Conservation (phyloP, 2,888 invertebrate genomes). For the Agrochola lota region DNA sequence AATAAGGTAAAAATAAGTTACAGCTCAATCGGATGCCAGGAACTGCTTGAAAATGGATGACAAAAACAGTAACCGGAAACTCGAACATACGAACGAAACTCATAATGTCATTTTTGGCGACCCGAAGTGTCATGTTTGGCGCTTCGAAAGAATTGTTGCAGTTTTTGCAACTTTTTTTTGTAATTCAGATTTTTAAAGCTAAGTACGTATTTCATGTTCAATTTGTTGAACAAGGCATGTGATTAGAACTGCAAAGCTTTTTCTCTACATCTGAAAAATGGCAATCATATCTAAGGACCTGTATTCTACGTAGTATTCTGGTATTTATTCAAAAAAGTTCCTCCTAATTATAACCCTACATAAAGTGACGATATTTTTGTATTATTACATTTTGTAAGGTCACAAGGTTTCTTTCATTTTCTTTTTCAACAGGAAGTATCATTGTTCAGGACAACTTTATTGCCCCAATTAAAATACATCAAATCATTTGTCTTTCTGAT, state of each 20-base stretch:
- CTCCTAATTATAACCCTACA: neutral
- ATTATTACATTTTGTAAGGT: constrained; percentile 1
- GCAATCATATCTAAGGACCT: neutral
- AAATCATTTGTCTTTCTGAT: neutral
- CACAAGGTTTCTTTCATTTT: neutral
- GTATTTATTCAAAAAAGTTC: constrained; percentile 13
- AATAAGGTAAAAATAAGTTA: too few species aligned
- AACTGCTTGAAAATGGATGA: too few species aligned
- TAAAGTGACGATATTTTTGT: neutral
- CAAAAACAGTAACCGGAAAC: too few species aligned
- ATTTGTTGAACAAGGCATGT: neutral
- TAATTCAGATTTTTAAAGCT: too few species aligned
- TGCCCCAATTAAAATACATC: neutral
- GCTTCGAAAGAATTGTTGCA: too few species aligned
- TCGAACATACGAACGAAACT: too few species aligned
- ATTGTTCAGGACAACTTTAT: neutral
- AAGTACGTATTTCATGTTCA: too few species aligned
- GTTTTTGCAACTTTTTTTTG: too few species aligned
- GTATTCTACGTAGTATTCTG: neutral
- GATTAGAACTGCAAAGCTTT: neutral
- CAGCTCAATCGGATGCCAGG: too few species aligned
- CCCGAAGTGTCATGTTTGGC: too few species aligned
- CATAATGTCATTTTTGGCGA: too few species aligned
- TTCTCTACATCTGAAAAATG: constrained; percentile 6
- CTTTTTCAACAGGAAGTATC: neutral